Conservation (phyloP, 2,888 invertebrate genomes). For the Nasonia oneida region DNA sequence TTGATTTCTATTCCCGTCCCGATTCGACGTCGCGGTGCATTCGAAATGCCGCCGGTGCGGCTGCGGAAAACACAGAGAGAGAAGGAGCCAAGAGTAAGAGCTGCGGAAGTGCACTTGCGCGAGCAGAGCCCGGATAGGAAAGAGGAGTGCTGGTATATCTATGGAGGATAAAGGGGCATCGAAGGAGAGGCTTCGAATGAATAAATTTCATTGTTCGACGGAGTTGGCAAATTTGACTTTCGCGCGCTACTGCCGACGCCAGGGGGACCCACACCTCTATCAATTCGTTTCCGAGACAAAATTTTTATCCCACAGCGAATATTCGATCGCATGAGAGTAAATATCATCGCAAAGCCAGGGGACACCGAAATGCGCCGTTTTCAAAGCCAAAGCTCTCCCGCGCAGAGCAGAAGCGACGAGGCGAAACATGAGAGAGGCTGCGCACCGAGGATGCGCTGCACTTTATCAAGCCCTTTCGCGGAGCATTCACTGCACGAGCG, state of each 20-base stretch:
- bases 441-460: constrained; percentile 7
- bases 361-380: neutral
- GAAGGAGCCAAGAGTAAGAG: constrained; percentile 36
- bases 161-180: neutral
- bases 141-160: neutral
- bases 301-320: neutral
- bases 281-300: neutral
- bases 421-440: neutral
- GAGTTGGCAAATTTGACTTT: constrained; percentile 11
- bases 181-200: neutral
- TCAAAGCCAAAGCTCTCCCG: constrained; percentile 1
- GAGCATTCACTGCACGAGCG: constrained; percentile 28
- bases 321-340: neutral
- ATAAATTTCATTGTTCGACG: constrained; percentile 26
- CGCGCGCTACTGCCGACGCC: neutral
- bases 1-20: constrained; percentile 67
- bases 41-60: constrained; percentile 58
- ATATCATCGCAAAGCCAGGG: neutral
- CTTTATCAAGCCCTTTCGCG: constrained; percentile 53
- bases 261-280: neutral
- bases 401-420: neutral
- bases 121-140: neutral
- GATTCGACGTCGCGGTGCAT: constrained; percentile 66
- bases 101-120: constrained; percentile 12
- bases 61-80: constrained; percentile 32